These are phyloP conservation scores for Ooceraea biroi DNA, from an alignment of 1,140 invertebrate genomes.

Conservation along the genomic window DNA sequence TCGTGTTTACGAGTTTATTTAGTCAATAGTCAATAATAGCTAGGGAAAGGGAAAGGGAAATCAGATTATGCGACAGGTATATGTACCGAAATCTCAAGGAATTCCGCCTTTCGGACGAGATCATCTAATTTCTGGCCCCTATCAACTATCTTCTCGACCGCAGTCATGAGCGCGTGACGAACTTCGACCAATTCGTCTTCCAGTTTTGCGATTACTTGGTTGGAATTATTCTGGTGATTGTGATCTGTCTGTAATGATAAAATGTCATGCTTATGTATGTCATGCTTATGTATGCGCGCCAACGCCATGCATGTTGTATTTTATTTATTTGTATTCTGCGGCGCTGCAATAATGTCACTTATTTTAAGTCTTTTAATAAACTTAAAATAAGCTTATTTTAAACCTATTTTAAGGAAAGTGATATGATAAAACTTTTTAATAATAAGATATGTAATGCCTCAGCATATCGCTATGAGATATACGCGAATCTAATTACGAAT, in stretches of 20 bases:
- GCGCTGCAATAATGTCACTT: not conserved
- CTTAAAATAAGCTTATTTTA: too few species aligned
- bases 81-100: slow-evolving; percentile 78
- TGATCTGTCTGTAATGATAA: slow-evolving; percentile 71
- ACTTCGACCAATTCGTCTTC: slow-evolving; percentile 75
- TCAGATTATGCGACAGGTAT: not conserved
- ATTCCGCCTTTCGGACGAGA: slow-evolving; percentile 77
- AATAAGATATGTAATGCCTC: too few species aligned
- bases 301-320: not conserved
- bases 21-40: not conserved
- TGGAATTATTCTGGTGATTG: slow-evolving; percentile 62
- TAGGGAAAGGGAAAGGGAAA: not conserved
- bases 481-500: too few species aligned
- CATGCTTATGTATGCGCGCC: too few species aligned
- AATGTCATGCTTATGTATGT: not conserved
- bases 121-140: slow-evolving; percentile 79
- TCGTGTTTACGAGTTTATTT: not conserved
- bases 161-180: slow-evolving; percentile 75
- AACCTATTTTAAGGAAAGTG: too few species aligned
- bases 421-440: too few species aligned
- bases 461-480: too few species aligned
- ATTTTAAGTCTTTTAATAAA: too few species aligned
- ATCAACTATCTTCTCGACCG: slow-evolving; percentile 78
- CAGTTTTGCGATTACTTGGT: slow-evolving; percentile 54
- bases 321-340: not conserved